Base-by-base conservation (phyloP, 1,140 invertebrate species). In the Bathynomus jamesi region DNA sequence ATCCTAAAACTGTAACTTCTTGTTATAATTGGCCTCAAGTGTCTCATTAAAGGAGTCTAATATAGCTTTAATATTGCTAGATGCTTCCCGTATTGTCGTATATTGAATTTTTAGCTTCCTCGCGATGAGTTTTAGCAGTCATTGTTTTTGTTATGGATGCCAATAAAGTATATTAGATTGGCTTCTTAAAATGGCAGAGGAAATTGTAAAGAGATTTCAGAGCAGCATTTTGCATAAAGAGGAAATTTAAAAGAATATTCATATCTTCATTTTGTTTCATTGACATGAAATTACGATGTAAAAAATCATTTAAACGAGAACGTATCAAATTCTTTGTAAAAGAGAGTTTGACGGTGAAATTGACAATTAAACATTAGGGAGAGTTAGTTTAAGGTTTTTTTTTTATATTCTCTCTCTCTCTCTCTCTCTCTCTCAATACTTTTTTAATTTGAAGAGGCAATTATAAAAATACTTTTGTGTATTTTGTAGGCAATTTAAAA, bases 31-130 rank as follows among this genome's bases (percentile, higher is more conserved):
- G 40, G 40, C 40, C 40, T 53, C 40, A 53, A 53, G 40, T 53
- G 40, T 21, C 13, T 53, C 40, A 53, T 53, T 53, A 53, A 53
- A 53, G 2, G 11, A 53, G 40, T 53, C 13, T 53, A 53, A 53
- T 53, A 53, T 53, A 53, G 40, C 40, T 53, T 53, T 53, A 53
- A 53, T 53, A 53, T 53, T 53, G 40, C 40, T 53, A 53, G 40
- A 53, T 53, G 40, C 40, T 53, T 53, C 40, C 40, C 40, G 40
- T 53, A 53, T 53, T 53, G 40, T 53, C 40, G 40, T 53, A 53
- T 53, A 53, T 53, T 53, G 40, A 53, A 53, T 53, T 53, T 53
- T 53, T 53, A 53, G 40, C 40, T 53, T 53, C 40, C 11, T 53
- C 21, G 40, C 40, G 40, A 53, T 53, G 40, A 53, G 40, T 53